Base-by-base conservation (phyloP, 2,888 invertebrate species). In the Cenopis cana region DNA sequence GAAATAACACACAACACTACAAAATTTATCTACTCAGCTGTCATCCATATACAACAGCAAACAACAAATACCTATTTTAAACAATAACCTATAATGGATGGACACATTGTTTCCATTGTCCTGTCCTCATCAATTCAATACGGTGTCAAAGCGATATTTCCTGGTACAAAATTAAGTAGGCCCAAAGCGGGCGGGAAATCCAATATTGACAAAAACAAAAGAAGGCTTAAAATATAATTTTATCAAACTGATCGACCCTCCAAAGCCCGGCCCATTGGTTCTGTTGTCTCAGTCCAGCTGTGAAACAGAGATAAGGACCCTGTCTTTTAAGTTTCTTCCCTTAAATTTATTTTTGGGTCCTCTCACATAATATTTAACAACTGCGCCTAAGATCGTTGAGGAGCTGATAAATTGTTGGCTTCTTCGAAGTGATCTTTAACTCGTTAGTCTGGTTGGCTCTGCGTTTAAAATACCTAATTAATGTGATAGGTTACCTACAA, bases 211-310 rank as follows among this genome's bases (percentile, higher is more conserved):
- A 61, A 69, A 72, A 69, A 64, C 68, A 72, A 72, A 74, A 67
- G 64, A 69, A 54, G 55, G 49, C 62, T 68, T 71, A 61, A 71
- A 71, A 67, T 56, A 71, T 71, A 67, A 71, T 74, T 73, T 73
- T 75, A 75, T 76, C 74, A 75, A 71, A 74, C 73, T 68, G 73
- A 69, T 71, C 70, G 74, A 67, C 75, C 74, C 72, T 59, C 70
- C 62, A 74, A 74, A 75, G 72, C 69, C 69, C 68, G 72, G 55
- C 74, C 76, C 79, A 78, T 77, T 74, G 76, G 76, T 73, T 74
- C 75, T 86, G 85, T 86, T 89, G 86, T 87, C 84, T 85, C 81
- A 82, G 78, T 81, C 79, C 86, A 87, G 87, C 91, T 91, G 91
- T 80, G 80, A 78, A 74, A 74, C 72, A 73, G 74, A 86, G 91